Conservation (phyloP, 1,140 invertebrate species). For the Pogonomyrmex barbatus region DNA sequence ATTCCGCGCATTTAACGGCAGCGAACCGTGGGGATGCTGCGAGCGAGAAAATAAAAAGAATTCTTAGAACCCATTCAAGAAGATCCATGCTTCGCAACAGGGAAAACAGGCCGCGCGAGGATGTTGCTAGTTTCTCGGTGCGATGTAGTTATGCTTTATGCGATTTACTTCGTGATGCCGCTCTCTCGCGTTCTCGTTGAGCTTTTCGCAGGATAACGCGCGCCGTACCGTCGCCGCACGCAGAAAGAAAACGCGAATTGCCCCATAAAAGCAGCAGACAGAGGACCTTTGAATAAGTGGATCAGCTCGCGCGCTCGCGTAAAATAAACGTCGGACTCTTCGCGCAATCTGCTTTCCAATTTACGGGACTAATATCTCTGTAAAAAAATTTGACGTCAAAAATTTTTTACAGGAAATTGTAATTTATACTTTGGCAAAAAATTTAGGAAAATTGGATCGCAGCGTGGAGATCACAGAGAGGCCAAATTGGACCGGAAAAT, state of each 20-base stretch:
- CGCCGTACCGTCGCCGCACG: neutral
- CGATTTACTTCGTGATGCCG: slow-evolving; percentile 53
- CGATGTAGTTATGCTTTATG: slow-evolving; percentile 53
- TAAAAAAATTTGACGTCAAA: slow-evolving; percentile 27
- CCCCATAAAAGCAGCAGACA: slow-evolving; percentile 25
- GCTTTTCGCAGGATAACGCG: slow-evolving; percentile 45
- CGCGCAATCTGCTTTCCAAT: slow-evolving; percentile 39
- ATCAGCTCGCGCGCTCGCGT: slow-evolving; percentile 31
- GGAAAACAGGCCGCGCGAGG: neutral
- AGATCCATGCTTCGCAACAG: slow-evolving; percentile 5
- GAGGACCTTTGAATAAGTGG: slow-evolving; percentile 45
- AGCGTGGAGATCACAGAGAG: neutral
- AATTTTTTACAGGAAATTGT: neutral
- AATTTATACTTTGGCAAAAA: slow-evolving; percentile 4
- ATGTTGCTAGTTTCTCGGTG: slow-evolving; percentile 26
- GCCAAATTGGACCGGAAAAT: neutral
- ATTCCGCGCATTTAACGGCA: slow-evolving; percentile 35
- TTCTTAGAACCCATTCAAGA: neutral
- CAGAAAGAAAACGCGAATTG: slow-evolving; percentile 41
- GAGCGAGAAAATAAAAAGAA: slow-evolving; percentile 22
- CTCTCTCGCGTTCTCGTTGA: slow-evolving; percentile 22
- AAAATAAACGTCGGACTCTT: slow-evolving; percentile 40
- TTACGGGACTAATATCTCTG: slow-evolving; percentile 21
- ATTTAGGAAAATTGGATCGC: slow-evolving; percentile 25
- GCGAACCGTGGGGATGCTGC: neutral